Evolutionary conservation across 2,888 invertebrate species (phyloP).

Genomic region (Celastrina argiolus): DNA sequence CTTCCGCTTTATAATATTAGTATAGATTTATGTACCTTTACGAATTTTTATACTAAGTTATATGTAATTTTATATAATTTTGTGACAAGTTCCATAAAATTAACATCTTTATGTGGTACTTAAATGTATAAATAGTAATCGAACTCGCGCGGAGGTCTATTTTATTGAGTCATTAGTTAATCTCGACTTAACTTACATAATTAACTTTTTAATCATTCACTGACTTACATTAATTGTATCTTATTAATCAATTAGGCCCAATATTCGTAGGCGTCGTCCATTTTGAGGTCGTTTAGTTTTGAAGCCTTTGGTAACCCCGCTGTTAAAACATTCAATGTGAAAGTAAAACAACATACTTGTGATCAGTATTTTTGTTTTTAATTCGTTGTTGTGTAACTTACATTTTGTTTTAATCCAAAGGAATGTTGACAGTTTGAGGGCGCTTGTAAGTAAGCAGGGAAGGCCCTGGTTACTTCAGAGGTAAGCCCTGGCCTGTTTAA

Average conservation of each 20-base stretch:
- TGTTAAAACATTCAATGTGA: background rate
- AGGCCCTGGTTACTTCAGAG: too few species aligned
- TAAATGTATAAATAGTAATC: background rate
- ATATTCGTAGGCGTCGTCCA: conserved; percentile 1
- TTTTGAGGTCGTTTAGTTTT: background rate
- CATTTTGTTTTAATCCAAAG: background rate
- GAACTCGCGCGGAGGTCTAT: background rate
- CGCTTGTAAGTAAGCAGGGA: background rate
- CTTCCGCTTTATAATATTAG: too few species aligned
- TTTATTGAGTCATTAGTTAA: conserved; percentile 18
- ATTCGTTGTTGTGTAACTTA: background rate
- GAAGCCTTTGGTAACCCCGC: background rate
- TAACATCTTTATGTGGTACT: background rate
- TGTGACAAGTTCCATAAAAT: background rate
- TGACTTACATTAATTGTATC: conserved; percentile 2
- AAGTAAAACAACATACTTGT: conserved; percentile 1
- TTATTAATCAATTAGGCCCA: background rate
- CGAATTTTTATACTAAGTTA: too few species aligned
- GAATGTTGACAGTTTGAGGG: background rate
- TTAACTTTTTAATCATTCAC: background rate
- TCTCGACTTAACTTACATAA: conserved; percentile 7
- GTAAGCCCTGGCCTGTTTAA: too few species aligned
- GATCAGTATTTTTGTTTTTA: background rate
- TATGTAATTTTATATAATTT: too few species aligned
- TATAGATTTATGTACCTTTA: too few species aligned